A percentile compares a stretch with the other conserved stretches of the same genome.
Conservation (phyloP, 2,113 vertebrate genomes). For the Zosterops borbonicus region DNA sequence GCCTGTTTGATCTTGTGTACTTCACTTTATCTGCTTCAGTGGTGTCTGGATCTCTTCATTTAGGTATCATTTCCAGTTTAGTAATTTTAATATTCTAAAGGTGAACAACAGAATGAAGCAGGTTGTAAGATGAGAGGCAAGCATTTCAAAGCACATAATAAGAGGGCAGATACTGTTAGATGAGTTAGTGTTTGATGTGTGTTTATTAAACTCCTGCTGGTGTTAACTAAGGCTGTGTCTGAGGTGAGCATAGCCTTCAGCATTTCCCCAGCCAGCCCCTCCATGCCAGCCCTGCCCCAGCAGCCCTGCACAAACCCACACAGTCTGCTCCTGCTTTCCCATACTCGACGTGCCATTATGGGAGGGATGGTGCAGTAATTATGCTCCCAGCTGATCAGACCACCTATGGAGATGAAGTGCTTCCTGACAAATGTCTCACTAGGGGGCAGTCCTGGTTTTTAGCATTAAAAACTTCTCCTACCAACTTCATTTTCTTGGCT, state of each 20-base stretch:
- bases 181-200: neutral
- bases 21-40: neutral
- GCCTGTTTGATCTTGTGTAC: neutral
- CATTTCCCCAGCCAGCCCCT: neutral
- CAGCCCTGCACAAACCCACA: neutral
- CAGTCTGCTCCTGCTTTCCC: neutral
- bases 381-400: neutral
- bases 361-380: neutral
- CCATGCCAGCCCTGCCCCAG: neutral
- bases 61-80: neutral
- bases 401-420: neutral
- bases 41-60: constrained; percentile 3
- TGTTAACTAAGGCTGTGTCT: neutral
- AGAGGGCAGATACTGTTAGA: neutral
- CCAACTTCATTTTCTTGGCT: neutral
- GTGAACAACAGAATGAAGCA: neutral
- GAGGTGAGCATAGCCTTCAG: neutral
- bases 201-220: neutral
- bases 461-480: neutral
- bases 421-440: neutral
- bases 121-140: neutral
- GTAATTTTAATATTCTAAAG: neutral
- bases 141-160: constrained; percentile 10
- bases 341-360: fast-evolving
- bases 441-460: constrained; percentile 30